These are phyloP conservation scores for Argyra leucocephala DNA, from an alignment of 2,888 invertebrate genomes.

Conservation along the genomic window DNA sequence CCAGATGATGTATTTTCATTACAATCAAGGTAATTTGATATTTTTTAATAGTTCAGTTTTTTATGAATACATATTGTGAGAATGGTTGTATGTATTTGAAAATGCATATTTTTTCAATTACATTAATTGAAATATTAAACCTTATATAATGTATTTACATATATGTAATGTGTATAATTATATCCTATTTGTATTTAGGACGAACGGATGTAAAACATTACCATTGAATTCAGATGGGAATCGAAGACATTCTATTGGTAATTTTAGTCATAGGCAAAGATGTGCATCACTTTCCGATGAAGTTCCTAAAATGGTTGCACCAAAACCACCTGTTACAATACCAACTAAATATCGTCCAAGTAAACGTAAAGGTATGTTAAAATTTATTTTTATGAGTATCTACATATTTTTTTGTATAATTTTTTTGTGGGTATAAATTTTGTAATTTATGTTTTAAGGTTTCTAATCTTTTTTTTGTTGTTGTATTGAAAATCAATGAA, in stretches of 20 bases:
- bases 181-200: not conserved
- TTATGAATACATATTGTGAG: no score
- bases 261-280: slow-evolving; percentile 35
- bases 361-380: slow-evolving; percentile 37
- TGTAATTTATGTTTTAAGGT: no score
- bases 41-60: not conserved
- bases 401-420: no score
- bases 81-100: no score
- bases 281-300: slow-evolving; percentile 39
- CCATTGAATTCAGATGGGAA: slow-evolving; percentile 25
- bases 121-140: no score
- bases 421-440: no score
- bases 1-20: slow-evolving; percentile 38
- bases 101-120: no score
- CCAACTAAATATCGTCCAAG: slow-evolving; percentile 38
- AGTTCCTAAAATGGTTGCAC: slow-evolving; percentile 43
- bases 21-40: slow-evolving; percentile 35
- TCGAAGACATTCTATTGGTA: slow-evolving; percentile 41
- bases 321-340: slow-evolving; percentile 37
- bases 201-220: slow-evolving; percentile 14
- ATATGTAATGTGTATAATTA: no score
- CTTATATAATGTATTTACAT: no score
- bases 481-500: no score
- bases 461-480: no score
- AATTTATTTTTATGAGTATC: not conserved